Evolutionary conservation across 2,797 vertebrate species (phyloP), one percentile per base, ranked within the genome.

Genomic region (Glyptemys insculpta): DNA sequence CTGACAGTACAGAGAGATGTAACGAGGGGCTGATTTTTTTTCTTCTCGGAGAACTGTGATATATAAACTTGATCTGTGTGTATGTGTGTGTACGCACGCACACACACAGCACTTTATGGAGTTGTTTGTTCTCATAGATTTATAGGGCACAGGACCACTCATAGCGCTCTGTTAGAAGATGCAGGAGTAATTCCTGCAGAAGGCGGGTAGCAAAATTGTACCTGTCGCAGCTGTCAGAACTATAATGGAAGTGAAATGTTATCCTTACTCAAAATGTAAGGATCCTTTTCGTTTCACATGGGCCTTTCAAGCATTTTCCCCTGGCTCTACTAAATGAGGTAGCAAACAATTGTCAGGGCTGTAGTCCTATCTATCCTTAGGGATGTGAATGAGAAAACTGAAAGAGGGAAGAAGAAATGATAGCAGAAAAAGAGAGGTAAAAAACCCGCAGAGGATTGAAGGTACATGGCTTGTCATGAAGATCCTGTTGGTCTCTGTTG

Each of bases 181-280:
- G 44, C 15, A 59, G 74, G 41, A 81, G 47, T 34, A 53, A 44
- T 14, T 50, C 41, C 57, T 56, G 57, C 12, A 8, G 1, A 5
- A 16, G 47, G 23, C 29, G n/a, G 23, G 23, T 9, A 25, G 85
- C 44, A 19, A 31, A 50, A n/a, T 0, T 10, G 11, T 31, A 5
- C 29, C 62, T 85, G 7, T 59, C 50, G 53, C 68, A 72, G 25
- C 34, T n/a, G 1, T 34, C 65, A 31, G 37, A 4, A n/a, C 87
- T 74, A 12, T 27, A 80, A 68, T 1, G 76, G 54, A 0, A 16
- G 56, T 50, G 65, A 49, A 18, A 4, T 1, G 1, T 0, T 2
- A 79, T 11, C 2, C 29, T 49, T 4, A 54, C 91, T 14, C 1
- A 21, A 50, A 5, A n/a, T 4, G 0, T 14, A 5, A 1, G 34